Base-by-base conservation (phyloP, 2,888 invertebrate genomes). In the Bombylius discolor region DNA sequence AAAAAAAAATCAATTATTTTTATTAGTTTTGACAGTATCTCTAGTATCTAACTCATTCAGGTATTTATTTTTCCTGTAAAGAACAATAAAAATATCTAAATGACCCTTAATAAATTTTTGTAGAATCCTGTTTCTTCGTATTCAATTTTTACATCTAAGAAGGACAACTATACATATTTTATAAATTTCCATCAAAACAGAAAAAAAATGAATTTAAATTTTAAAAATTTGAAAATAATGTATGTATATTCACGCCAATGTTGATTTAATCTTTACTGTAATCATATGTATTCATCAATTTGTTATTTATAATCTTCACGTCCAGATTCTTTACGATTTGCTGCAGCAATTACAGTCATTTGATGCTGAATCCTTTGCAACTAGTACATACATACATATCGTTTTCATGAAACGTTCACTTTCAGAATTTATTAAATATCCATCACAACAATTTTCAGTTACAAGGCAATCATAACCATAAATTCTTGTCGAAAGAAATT, bases 401-500 rank as follows among this genome's bases (percentile, higher is more conserved):
- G 82, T 76, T 97, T 96, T 97, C n/a, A 98, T 98, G 73, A 96
- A 98, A 52, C 98, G 81, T 77, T 99, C 98, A 53, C 99, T 98
- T 74, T 97, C 87, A 33, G 88, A 85, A 77, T 99, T 99, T 55
- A 99, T 84, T 13, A 99, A 79, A 76, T 89, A 98, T 76, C 98
- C 98, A 47, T 96, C 97, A 62, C 99, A 85, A 67, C 90, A 92
- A 0, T 93, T 99, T 75, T 99, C 99, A 0, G 99, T 99, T 60
- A 99, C 98, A 54, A 99, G 80, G 68, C 98, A 99, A 5, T 99
- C 99, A 55, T 96, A 97, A 9, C 98, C 98, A 73, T 98, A 99
- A 72, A 99, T 98, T 68, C 91, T 95, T 55, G 99, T 99, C 0
- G 99, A 99, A 72, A 99, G 99, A 78, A 99, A 99, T 78, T 99